Evolutionary conservation across 2,888 invertebrate species (phyloP).

Genomic region (Adelphocoris suturalis): DNA sequence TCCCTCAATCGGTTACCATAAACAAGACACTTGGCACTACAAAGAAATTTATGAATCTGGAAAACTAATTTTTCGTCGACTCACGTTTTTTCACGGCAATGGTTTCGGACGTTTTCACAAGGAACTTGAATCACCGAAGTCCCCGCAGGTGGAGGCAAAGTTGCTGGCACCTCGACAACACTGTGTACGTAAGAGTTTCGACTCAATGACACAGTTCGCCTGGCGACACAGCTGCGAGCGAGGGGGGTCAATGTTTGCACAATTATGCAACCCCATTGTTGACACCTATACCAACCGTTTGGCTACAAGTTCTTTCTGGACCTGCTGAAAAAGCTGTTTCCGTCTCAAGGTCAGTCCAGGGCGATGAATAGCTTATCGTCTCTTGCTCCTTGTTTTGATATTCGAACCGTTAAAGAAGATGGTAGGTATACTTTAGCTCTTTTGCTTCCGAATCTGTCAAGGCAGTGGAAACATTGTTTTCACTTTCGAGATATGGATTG

Average conservation of each 20-base stretch:
- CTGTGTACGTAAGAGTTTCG: constrained; percentile 53
- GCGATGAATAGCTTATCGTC: neutral
- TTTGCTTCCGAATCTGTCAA: too few species aligned
- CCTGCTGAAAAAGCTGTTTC: constrained; percentile 62
- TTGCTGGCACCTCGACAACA: constrained; percentile 53
- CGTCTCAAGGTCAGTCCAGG: constrained; percentile 40
- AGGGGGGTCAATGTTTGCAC: constrained; percentile 68
- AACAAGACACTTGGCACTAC: too few species aligned
- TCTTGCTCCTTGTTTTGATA: neutral
- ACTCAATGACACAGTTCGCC: constrained; percentile 50
- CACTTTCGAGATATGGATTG: neutral
- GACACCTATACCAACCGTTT: constrained; percentile 37
- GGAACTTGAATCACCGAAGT: neutral
- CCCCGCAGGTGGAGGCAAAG: neutral
- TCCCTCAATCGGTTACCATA: too few species aligned
- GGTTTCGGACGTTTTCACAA: neutral
- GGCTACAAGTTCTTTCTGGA: constrained; percentile 10
- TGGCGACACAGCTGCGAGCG: neutral
- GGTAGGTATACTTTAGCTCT: too few species aligned
- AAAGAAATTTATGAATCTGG: neutral
- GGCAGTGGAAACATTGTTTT: too few species aligned
- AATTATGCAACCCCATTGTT: constrained; percentile 65
- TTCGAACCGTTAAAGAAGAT: neutral
- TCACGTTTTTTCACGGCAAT: neutral
- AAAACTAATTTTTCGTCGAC: constrained; percentile 12